These are phyloP conservation scores for Tetramorium bicarinatum DNA, from an alignment of 2,888 invertebrate genomes.

Conservation along the genomic window DNA sequence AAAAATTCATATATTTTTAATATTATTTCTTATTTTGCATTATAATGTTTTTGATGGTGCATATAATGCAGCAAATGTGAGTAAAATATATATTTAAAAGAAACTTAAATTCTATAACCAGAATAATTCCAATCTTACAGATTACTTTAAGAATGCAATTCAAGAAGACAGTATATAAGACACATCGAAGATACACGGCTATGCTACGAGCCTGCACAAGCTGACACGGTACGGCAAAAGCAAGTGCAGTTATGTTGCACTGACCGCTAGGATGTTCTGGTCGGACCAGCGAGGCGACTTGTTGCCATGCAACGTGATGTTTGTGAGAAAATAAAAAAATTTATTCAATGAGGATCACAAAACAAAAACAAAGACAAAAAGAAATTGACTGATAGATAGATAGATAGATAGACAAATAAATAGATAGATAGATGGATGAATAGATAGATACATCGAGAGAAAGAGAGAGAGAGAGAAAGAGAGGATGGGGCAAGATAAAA, in stretches of 20 bases:
- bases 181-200: constrained; percentile 63
- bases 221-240: constrained; percentile 67
- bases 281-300: constrained; percentile 64
- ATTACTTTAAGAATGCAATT: constrained; percentile 11
- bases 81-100: background rate
- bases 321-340: constrained; percentile 63
- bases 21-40: background rate
- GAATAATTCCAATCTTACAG: background rate
- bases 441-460: background rate
- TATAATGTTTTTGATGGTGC: background rate
- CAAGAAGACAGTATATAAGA: constrained; percentile 43
- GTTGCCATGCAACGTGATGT: constrained; percentile 78
- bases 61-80: background rate
- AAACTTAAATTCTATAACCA: background rate
- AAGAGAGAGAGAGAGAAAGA: background rate
- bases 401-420: background rate
- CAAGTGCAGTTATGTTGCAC: constrained; percentile 83
- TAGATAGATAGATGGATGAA: background rate
- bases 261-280: constrained; percentile 79
- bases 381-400: background rate
- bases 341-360: background rate
- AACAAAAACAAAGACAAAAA: background rate
- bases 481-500: too few relatives aligned
- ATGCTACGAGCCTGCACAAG: constrained; percentile 68
- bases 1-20: background rate